Evolutionary conservation across 2,113 vertebrate species (phyloP).

Genomic region (Pycnonotus jocosus): DNA sequence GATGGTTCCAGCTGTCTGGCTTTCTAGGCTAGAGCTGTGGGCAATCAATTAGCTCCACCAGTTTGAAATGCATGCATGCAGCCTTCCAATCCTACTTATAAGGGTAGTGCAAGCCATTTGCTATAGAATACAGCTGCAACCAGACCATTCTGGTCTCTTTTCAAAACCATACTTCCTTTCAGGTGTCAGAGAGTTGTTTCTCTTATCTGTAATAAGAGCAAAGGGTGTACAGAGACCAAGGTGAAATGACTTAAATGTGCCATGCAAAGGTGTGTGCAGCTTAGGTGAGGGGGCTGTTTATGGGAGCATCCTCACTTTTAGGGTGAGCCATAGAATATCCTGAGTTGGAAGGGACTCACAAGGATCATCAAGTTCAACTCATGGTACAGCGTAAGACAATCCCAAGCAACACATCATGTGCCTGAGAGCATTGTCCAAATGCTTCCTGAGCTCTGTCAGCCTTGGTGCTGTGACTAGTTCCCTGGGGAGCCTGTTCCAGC

Average conservation of each 20-base stretch:
- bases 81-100: background rate
- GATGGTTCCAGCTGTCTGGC: constrained; percentile 26
- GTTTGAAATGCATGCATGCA: background rate
- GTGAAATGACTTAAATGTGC: background rate
- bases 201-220: background rate
- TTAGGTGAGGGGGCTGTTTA: background rate
- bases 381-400: background rate
- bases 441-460: background rate
- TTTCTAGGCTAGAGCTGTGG: constrained; percentile 14
- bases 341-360: background rate
- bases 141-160: background rate
- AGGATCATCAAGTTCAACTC: background rate
- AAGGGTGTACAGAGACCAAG: background rate
- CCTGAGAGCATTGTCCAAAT: background rate
- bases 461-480: too few relatives aligned
- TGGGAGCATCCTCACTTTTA: background rate
- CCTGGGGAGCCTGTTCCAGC: background rate
- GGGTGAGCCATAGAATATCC: background rate
- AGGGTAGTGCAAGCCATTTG: background rate
- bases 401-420: background rate
- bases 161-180: background rate
- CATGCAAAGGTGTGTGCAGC: background rate
- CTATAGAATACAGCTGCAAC: background rate
- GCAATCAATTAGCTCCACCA: constrained; percentile 18
- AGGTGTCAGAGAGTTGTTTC: background rate